Evolutionary conservation across 2,113 vertebrate species (phyloP).

Genomic region (Pelobates fuscus): DNA sequence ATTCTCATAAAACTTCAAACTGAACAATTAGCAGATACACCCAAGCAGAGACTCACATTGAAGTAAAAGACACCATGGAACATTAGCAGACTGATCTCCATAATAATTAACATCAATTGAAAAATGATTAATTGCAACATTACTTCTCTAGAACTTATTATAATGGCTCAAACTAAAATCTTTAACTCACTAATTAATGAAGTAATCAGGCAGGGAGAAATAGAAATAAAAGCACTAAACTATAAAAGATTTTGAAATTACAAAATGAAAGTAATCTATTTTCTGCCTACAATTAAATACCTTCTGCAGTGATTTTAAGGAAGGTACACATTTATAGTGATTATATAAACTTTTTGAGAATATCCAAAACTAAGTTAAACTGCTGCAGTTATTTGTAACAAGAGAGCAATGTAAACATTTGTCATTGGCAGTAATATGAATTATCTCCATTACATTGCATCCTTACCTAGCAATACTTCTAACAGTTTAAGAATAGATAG

Average conservation of each 20-base stretch:
- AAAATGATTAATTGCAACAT: constrained; percentile 44
- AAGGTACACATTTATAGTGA: constrained; percentile 5
- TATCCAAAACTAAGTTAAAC: too few relatives aligned
- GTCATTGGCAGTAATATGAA: too few relatives aligned
- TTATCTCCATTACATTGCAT: too few relatives aligned
- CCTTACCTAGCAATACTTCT: too few relatives aligned
- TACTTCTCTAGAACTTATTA: constrained; percentile 26
- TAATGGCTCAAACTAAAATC: constrained; percentile 20
- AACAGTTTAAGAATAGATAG: too few relatives aligned
- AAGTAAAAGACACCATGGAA: constrained; percentile 38
- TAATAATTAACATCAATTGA: constrained; percentile 50
- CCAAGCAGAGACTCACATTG: constrained; percentile 20
- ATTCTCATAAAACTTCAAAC: constrained; percentile 31
- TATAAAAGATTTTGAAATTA: constrained; percentile 15
- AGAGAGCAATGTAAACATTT: too few relatives aligned
- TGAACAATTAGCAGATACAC: constrained; percentile 41
- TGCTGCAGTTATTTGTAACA: too few relatives aligned
- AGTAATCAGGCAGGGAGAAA: constrained; percentile 10
- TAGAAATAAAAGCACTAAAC: constrained; percentile 33
- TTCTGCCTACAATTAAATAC: constrained; percentile 16
- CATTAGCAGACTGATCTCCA: constrained; percentile 40
- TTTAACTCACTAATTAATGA: constrained; percentile 21
- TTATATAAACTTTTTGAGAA: too few relatives aligned
- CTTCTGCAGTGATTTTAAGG: constrained; percentile 1
- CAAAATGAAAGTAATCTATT: constrained; percentile 11